Conservation (phyloP, 2,888 invertebrate genomes). For the Diadromus collaris region DNA sequence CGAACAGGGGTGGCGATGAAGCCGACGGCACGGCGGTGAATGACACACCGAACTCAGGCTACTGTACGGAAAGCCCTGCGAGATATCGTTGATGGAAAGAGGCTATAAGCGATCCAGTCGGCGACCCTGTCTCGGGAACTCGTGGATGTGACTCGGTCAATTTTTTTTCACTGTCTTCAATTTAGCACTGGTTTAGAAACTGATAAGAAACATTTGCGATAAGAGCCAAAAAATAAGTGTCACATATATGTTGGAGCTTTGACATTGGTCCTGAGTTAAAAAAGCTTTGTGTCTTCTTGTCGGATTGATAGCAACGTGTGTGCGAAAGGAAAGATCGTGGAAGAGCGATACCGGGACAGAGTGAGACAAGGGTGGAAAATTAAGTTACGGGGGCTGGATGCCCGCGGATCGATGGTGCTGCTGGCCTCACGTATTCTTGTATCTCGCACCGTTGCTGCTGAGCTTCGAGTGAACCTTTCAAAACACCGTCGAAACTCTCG, state of each 20-base stretch:
- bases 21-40: slow-evolving; percentile 71
- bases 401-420: slow-evolving; percentile 72
- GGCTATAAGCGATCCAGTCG: slow-evolving; percentile 8
- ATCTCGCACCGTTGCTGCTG: slow-evolving; percentile 42
- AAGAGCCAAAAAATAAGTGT: background rate
- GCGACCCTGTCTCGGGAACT: slow-evolving; percentile 10
- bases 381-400: slow-evolving; percentile 69
- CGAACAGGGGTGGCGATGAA: slow-evolving; percentile 64
- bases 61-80: background rate
- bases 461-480: slow-evolving; percentile 14
- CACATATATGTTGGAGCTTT: background rate
- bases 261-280: background rate
- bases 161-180: background rate
- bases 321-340: slow-evolving; percentile 56
- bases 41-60: slow-evolving; percentile 27
- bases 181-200: background rate
- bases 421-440: slow-evolving; percentile 57
- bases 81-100: slow-evolving; percentile 4
- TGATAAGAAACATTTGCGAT: background rate
- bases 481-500: slow-evolving; percentile 38
- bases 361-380: slow-evolving; percentile 64
- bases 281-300: background rate
- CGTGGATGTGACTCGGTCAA: background rate
- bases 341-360: slow-evolving; percentile 56
- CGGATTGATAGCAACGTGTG: slow-evolving; percentile 46